Percentiles rank a stretch among this genome's conserved stretches.
Conservation (phyloP, 2,113 vertebrate species). For the Nothoprocta pentlandii region DNA sequence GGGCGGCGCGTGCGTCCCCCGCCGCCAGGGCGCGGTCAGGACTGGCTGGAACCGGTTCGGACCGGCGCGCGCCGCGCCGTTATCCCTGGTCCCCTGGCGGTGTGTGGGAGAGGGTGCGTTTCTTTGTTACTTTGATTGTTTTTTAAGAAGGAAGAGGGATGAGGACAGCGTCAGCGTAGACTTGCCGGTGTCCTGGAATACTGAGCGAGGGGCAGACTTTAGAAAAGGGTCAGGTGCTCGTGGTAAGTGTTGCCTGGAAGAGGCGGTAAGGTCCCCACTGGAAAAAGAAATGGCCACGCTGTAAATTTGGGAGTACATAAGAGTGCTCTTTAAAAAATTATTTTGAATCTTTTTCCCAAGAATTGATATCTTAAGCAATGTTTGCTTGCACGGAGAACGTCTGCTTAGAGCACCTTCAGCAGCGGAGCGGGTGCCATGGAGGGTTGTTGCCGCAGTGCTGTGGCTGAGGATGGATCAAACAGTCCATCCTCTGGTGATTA, state of each 20-base stretch:
- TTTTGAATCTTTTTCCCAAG: background rate
- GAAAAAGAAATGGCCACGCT: background rate
- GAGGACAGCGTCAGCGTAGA: background rate
- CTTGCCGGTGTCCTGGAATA: rapidly evolving
- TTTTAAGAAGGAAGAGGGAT: background rate
- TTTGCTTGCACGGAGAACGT: background rate
- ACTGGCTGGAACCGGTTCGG: background rate
- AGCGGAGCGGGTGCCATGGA: too few species aligned
- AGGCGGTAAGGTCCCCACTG: background rate
- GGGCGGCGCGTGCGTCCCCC: too few species aligned
- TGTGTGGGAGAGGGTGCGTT: too few species aligned
- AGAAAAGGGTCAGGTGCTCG: background rate
- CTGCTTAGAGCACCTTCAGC: background rate
- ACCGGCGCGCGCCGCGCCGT: background rate
- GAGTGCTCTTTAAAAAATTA: background rate
- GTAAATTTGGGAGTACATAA: background rate
- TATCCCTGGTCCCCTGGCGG: too few species aligned
- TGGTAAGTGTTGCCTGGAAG: background rate
- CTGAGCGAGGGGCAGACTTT: background rate
- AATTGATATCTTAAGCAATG: background rate
- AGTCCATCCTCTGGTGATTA: background rate
- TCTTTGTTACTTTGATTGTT: too few species aligned
- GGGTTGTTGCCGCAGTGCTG: too few species aligned
- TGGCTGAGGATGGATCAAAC: background rate
- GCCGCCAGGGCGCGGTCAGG: too few species aligned